Percentiles rank a stretch among this genome's conserved stretches.
Evolutionary conservation across 2,797 vertebrate species (phyloP).

Genomic region (Siniperca obscura): DNA sequence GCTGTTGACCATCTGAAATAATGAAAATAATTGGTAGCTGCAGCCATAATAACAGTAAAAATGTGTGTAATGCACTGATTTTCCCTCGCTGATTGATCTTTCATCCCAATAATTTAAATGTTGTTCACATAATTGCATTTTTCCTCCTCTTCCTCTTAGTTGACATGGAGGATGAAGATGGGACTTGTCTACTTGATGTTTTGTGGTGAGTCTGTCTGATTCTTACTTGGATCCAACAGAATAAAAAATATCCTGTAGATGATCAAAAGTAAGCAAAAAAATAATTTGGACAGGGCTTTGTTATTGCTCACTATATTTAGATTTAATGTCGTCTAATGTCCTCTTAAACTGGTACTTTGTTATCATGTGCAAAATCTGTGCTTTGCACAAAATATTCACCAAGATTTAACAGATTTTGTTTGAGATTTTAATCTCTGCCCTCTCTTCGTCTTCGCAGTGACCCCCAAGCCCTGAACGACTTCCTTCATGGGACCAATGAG

Average conservation of each 20-base stretch:
- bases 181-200: conserved; percentile 90
- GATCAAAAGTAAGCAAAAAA: background rate
- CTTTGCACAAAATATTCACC: background rate
- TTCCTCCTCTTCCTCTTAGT: conserved; percentile 66
- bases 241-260: background rate
- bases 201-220: conserved; percentile 84
- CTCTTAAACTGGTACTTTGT: background rate
- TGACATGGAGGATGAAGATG: conserved; percentile 92
- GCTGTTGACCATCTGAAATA: background rate
- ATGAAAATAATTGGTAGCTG: background rate
- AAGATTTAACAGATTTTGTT: background rate
- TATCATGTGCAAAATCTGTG: background rate
- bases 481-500: conserved; percentile 89
- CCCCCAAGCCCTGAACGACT: conserved; percentile 90
- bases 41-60: background rate
- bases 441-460: conserved; percentile 76
- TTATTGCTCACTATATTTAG: background rate
- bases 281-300: background rate
- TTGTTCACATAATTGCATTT: background rate
- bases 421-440: background rate
- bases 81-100: background rate
- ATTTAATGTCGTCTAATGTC: too few species aligned
- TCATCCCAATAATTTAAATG: background rate
- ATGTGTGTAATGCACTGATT: background rate
- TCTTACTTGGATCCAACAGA: background rate